Evolutionary conservation across 2,888 invertebrate genomes (phyloP).

Genomic region (Taphrorychus bicolor): DNA sequence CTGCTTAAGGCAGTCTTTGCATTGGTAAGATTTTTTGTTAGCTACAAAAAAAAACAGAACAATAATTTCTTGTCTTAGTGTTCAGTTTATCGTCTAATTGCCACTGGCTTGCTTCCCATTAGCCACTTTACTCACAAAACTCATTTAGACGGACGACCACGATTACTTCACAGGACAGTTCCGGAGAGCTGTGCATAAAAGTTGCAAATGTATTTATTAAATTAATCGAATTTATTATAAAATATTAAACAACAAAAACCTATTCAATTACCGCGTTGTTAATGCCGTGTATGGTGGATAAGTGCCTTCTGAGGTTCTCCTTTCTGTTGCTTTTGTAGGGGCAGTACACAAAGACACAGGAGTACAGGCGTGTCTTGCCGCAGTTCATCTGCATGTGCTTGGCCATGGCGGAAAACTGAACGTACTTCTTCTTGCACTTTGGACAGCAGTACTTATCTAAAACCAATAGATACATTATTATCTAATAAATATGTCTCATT

Average conservation of each 20-base stretch:
- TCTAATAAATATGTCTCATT: too few species aligned
- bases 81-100: too few species aligned
- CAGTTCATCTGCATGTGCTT: slow-evolving; percentile 74
- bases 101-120: too few species aligned
- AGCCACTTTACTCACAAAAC: too few species aligned
- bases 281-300: slow-evolving; percentile 31
- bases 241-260: too few species aligned
- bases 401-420: slow-evolving; percentile 74
- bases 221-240: too few species aligned
- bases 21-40: background rate
- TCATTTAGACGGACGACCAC: too few species aligned
- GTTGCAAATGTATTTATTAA: too few species aligned
- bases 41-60: background rate
- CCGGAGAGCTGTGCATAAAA: too few species aligned
- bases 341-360: slow-evolving; percentile 73
- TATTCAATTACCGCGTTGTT: slow-evolving; percentile 3
- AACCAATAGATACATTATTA: too few species aligned
- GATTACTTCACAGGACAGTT: too few species aligned
- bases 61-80: too few species aligned
- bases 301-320: slow-evolving; percentile 34
- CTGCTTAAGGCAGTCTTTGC: slow-evolving; percentile 38
- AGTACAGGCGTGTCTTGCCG: slow-evolving; percentile 61
- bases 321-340: slow-evolving; percentile 46
- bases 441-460: slow-evolving; percentile 26
- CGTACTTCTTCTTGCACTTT: slow-evolving; percentile 60